Conservation (phyloP, 2,888 invertebrate genomes). For the Acleris emargana region DNA sequence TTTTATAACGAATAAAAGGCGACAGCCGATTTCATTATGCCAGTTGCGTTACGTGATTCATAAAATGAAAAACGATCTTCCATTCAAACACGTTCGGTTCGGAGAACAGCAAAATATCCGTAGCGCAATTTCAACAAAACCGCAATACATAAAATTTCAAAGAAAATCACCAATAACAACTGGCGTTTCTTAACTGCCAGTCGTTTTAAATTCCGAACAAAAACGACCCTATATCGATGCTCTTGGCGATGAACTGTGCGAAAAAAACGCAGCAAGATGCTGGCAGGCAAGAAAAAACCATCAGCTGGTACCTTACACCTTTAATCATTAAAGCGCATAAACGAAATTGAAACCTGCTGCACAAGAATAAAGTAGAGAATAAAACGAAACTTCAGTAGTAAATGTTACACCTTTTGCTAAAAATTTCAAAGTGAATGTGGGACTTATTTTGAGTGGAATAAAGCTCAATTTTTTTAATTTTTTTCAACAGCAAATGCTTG, state of each 20-base stretch:
- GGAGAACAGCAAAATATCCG: conserved; percentile 23
- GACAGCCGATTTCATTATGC: background rate
- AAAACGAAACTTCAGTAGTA: background rate
- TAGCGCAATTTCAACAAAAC: conserved; percentile 34
- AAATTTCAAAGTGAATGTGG: conserved; percentile 3
- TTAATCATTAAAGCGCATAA: conserved; percentile 1
- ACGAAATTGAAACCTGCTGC: conserved; percentile 17
- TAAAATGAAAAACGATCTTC: conserved; percentile 21
- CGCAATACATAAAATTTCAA: conserved; percentile 22
- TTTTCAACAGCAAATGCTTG: conserved; percentile 16
- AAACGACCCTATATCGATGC: too few species aligned
- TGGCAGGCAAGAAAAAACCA: conserved; percentile 32
- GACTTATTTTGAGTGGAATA: background rate
- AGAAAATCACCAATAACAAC: conserved; percentile 15
- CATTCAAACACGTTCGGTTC: conserved; percentile 24
- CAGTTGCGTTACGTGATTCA: conserved; percentile 1
- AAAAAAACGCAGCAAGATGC: conserved; percentile 31
- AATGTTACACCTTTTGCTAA: conserved; percentile 24
- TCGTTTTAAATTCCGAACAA: too few species aligned
- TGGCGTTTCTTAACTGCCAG: conserved; percentile 12
- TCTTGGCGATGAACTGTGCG: too few species aligned
- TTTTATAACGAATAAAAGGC: background rate
- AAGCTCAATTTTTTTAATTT: background rate
- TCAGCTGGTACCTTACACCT: conserved; percentile 36
- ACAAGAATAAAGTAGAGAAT: conserved; percentile 16